Evolutionary conservation across 23 tunicate species (phyloP), one percentile per base, ranked within the genome.

Genomic region (Trididemnum miniatum): DNA sequence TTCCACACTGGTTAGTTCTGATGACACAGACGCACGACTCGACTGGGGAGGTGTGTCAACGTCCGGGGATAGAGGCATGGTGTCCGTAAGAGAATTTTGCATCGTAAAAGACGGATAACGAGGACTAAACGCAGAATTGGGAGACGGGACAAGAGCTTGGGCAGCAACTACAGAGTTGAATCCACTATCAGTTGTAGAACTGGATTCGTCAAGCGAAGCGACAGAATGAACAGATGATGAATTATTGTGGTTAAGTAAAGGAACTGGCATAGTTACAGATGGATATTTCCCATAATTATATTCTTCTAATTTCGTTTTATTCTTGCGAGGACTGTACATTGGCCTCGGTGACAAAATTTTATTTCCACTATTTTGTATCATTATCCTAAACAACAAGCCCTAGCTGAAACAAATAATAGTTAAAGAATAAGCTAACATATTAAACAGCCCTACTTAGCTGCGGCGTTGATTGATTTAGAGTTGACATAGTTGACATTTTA

Each of bases 61-160:
- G 36, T 15, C 69, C 5, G 82, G 67, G 35, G 82, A 54, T 2
- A 20, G 4, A 12, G 66, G 82, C 35, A 54, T 9, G 15, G 66
- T 36, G 51, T 59, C 40, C 27, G 26, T 54, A 2, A 51, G 26
- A 2, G 82, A 78, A 4, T 31, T 51, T 69, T 34, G 39, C 35
- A 20, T 51, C 31, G 9, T 27, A 69, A 20, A 23, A 7, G 69
- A 22, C 24, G 82, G 37, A 25, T 12, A 77, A 3, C 84, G 62
- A 1, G 86, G 86, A 38, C 91, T 87, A 36, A 87, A 87, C 5
- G 91, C 91, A 35, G 91, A 87, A 59, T 87, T 87, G 0, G 85
- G 85, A 27, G 91, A 87, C 0, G 74, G 80, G 20, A 51, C 65
- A 2, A 87, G 39, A 12, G 82, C 59, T 15, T 62, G 71, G 35